Evolutionary conservation across 2,113 vertebrate species (phyloP), one percentile per base, ranked within the genome.

Genomic region (Gallinago paraguaiae): DNA sequence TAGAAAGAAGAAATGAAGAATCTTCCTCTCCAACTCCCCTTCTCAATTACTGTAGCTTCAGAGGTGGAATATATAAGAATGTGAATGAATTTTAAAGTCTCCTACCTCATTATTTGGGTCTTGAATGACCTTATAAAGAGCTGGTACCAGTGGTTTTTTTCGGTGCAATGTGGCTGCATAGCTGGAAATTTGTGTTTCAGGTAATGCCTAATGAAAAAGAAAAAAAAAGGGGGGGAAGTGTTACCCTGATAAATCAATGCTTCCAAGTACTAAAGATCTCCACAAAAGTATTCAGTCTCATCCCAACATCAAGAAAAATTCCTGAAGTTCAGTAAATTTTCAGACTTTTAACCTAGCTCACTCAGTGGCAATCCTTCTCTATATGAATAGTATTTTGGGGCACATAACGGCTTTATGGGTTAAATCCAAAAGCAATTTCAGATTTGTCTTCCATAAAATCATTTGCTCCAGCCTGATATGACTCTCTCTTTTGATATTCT

Each of bases 101-200:
- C 95, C 83, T 97, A 99, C 99, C 99, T 99, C 99, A 90, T 99
- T 99, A 98, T 98, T 98, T 75, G 98, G 98, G 91, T 99, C 99
- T 92, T 99, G 99, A 97, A 99, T 99, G 93, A 99, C 98, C 96
- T 98, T 98, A 98, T 99, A 99, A 90, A 99, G 98, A 22, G 99
- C 99, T 56, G 99, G 98, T 83, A 99, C 99, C 97, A 99, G 97
- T 65, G 98, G 8, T 97, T 99, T 99, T 97, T 99, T 99, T 88
- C 98, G 98, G 88, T 99, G 99, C 95, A 99, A 98, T 63, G 98
- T 99, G 97, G 98, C 98, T 92, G 99, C 99, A 93, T 99, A 99
- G 97, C 82, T 99, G 95, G 98, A 98, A 93, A 99, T 98, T 93
- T 99, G 99, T 92, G 98, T 98, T 98, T 99, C 99, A 98, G 99